Evolutionary conservation across 2,797 vertebrate species (phyloP).

Genomic region (Oreonectes daqikongensis): DNA sequence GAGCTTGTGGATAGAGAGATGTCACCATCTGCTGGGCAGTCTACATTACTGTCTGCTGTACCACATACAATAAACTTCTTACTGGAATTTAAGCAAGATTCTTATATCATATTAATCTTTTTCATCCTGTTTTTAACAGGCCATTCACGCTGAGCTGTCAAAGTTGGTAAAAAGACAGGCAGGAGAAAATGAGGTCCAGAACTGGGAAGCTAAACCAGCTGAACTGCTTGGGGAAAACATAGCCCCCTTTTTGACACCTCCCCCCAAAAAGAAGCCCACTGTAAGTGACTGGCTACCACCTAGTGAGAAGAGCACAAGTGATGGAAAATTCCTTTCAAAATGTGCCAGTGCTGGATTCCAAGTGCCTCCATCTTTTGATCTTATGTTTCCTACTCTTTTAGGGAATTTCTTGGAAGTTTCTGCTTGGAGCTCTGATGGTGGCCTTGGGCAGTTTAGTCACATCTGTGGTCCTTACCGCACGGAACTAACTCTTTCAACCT

Average conservation of each 20-base stretch:
- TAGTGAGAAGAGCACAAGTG: slow-evolving; percentile 8
- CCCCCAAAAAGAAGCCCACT: slow-evolving; percentile 65
- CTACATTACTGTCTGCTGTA: too few species aligned
- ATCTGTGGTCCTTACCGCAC: slow-evolving; percentile 75
- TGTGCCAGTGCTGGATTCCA: slow-evolving; percentile 6
- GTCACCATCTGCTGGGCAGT: slow-evolving; percentile 30
- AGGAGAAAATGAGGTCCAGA: slow-evolving; percentile 64
- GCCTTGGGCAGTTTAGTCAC: slow-evolving; percentile 78
- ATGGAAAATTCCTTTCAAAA: slow-evolving; percentile 30
- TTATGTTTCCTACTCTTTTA: slow-evolving; percentile 62
- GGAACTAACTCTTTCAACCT: slow-evolving; percentile 68
- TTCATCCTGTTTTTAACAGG: slow-evolving; percentile 65
- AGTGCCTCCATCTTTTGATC: slow-evolving; percentile 30
- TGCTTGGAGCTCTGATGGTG: slow-evolving; percentile 78
- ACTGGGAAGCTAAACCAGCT: slow-evolving; percentile 67
- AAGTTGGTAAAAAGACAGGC: slow-evolving; percentile 78
- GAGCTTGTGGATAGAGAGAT: background rate
- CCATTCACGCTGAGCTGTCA: slow-evolving; percentile 82
- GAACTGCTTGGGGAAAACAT: slow-evolving; percentile 69
- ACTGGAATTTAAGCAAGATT: background rate
- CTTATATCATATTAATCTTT: background rate
- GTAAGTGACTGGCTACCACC: slow-evolving; percentile 65
- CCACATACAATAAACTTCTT: background rate
- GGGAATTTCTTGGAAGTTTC: slow-evolving; percentile 79
- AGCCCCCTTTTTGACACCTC: slow-evolving; percentile 65